These are phyloP conservation scores for Saccostrea cuccullata DNA, from an alignment of 1,140 invertebrate genomes.

Conservation along the genomic window DNA sequence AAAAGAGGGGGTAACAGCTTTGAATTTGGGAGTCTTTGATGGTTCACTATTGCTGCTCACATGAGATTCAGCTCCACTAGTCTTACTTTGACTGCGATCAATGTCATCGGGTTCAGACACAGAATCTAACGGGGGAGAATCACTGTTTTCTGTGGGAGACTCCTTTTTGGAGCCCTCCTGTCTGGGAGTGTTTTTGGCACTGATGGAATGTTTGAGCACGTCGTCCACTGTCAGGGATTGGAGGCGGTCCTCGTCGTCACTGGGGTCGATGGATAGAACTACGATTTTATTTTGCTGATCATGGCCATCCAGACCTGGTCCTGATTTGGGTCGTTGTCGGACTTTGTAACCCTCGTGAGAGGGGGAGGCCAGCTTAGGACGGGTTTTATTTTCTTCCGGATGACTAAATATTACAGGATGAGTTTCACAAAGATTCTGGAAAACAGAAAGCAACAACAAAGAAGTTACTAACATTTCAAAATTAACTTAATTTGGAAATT, in stretches of 20 bases:
- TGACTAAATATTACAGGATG: conserved; percentile 67
- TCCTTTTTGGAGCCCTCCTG: conserved; percentile 41
- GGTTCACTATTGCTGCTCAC: conserved; percentile 44
- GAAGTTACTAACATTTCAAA: background rate
- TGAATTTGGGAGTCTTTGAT: conserved; percentile 45
- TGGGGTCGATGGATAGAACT: conserved; percentile 61
- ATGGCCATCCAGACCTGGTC: conserved; percentile 48
- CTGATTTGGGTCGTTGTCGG: conserved; percentile 59
- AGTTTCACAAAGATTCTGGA: conserved; percentile 66
- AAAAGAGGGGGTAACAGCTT: conserved; percentile 45
- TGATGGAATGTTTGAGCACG: conserved; percentile 58
- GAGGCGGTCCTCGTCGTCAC: conserved; percentile 60
- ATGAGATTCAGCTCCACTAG: conserved; percentile 42
- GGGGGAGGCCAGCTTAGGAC: conserved; percentile 47
- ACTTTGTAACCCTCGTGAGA: conserved; percentile 60
- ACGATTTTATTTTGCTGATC: conserved; percentile 59
- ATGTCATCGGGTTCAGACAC: conserved; percentile 13
- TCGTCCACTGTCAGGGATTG: conserved; percentile 65
- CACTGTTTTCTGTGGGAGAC: background rate
- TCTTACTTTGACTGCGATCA: conserved; percentile 37
- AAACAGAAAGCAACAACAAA: conserved; percentile 1
- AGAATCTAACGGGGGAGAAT: background rate
- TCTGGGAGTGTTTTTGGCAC: conserved; percentile 21
- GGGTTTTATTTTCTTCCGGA: conserved; percentile 44
- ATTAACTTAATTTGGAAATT: background rate